Base-by-base conservation (phyloP, 2,888 invertebrate genomes). In the Dyspetes luteomarginatus region DNA sequence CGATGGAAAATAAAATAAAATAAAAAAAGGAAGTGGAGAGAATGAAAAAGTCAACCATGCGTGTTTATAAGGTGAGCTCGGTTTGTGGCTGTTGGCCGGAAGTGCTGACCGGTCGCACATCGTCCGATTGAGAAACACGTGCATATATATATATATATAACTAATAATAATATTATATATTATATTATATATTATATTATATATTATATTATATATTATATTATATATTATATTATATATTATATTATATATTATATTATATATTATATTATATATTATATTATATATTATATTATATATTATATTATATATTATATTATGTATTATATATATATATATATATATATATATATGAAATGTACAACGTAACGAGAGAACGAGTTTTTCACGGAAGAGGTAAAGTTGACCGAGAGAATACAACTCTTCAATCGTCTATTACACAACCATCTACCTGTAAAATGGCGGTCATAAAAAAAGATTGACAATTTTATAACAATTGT, bases 101-200 rank as follows among this genome's bases (percentile, higher is more conserved):
- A 87, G 81, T 69, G 7, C 36, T 7, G 86, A 85, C 82, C 82
- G 83, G 78, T 82, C 86, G 86, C 85, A 82, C 52, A 71, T 24
- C 24, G 22, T 45, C 5, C 22, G 41, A 56, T 48, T 43, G 4
- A 22, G 30, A 62, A 26, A 41, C 22, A 5, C 36, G 41, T 41
- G 72, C 52, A 52, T 50, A 45, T 26, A 15, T n/a, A n/a, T n/a
- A n/a, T n/a, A n/a, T n/a, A n/a, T n/a, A n/a, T n/a, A n/a, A n/a
- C n/a, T n/a, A n/a, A n/a, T n/a, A n/a, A n/a, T n/a, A n/a, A n/a
- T n/a, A n/a, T n/a, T n/a, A n/a, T n/a, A n/a, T n/a, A n/a, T n/a
- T n/a, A n/a, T n/a, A n/a, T n/a, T n/a, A n/a, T n/a, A n/a, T n/a
- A n/a, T n/a, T n/a, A n/a, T n/a, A n/a, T n/a, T n/a, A n/a, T n/a